A percentile compares a stretch with the other conserved stretches of the same genome.
Conservation (phyloP, 1,140 invertebrate species). For the Olivierus martensii region DNA sequence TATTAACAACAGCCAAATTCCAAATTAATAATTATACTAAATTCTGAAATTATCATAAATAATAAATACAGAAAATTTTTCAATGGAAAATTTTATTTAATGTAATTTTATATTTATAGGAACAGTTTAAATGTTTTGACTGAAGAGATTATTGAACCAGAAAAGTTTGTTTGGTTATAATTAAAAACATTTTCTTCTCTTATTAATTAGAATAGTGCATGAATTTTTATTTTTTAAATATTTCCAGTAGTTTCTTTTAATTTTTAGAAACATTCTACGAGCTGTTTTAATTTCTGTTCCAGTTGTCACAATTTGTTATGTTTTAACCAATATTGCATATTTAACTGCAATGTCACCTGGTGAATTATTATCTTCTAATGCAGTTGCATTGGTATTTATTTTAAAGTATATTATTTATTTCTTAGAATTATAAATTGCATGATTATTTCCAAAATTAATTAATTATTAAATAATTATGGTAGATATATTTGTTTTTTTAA, state of each 20-base stretch:
- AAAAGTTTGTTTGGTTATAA: slow-evolving; percentile 45
- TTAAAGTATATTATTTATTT: neutral
- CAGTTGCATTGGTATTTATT: slow-evolving; percentile 68
- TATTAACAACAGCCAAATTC: no score
- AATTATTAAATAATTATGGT: no score
- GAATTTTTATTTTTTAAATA: neutral
- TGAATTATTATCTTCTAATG: slow-evolving; percentile 62
- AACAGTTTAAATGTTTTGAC: slow-evolving; percentile 98
- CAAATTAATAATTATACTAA: no score
- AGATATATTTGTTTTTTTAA: no score
- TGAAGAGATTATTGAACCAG: slow-evolving; percentile 96
- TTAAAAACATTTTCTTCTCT: no score
- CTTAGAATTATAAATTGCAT: no score
- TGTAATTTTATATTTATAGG: slow-evolving; percentile 24
- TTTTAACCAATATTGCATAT: slow-evolving; percentile 83
- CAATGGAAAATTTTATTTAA: no score
- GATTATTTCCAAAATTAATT: no score
- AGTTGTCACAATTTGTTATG: slow-evolving; percentile 69
- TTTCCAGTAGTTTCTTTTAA: neutral
- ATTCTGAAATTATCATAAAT: no score
- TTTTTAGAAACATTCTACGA: slow-evolving; percentile 66
- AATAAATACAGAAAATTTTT: no score
- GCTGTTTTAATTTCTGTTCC: slow-evolving; percentile 85
- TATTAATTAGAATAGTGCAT: slow-evolving; percentile 5
- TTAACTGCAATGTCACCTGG: slow-evolving; percentile 66